Evolutionary conservation across 2,888 invertebrate genomes (phyloP).

Genomic region (Byasa hedistus): DNA sequence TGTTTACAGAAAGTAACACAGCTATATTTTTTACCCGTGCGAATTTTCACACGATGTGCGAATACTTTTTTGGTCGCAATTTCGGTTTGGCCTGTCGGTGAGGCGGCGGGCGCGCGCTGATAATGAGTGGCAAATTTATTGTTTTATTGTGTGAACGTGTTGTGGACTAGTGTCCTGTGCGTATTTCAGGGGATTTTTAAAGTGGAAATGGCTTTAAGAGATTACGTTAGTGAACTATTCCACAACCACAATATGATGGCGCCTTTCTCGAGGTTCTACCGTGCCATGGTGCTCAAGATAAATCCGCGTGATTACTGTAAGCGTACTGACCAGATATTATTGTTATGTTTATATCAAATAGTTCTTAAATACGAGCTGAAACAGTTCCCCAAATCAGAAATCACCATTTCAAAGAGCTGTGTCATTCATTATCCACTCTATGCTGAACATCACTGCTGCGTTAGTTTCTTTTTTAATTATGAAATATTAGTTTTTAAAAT

Average conservation of each 20-base stretch:
- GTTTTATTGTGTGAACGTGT: slow-evolving; percentile 52
- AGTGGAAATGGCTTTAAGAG: slow-evolving; percentile 51
- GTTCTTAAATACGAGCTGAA: too few species aligned
- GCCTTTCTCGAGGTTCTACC: slow-evolving; percentile 68
- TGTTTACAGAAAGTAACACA: slow-evolving; percentile 23
- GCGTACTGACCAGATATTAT: not conserved
- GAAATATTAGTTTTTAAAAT: too few species aligned
- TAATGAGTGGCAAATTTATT: slow-evolving; percentile 78
- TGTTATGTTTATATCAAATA: too few species aligned
- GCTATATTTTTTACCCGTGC: slow-evolving; percentile 25
- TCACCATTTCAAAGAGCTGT: too few species aligned
- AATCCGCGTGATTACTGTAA: slow-evolving; percentile 65
- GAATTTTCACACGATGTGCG: slow-evolving; percentile 34
- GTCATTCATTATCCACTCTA: too few species aligned
- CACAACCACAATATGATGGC: slow-evolving; percentile 62
- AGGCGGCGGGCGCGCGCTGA: slow-evolving; percentile 53
- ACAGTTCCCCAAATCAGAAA: too few species aligned
- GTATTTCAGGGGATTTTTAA: slow-evolving; percentile 33
- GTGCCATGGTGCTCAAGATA: slow-evolving; percentile 75
- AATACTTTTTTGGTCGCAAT: slow-evolving; percentile 29
- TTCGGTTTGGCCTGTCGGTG: slow-evolving; percentile 38
- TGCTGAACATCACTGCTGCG: too few species aligned
- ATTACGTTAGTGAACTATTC: slow-evolving; percentile 51
- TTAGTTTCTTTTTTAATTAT: too few species aligned
- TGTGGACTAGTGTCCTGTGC: slow-evolving; percentile 41